Evolutionary conservation across 2,888 invertebrate species (phyloP).

Genomic region (Eudasyphora cyanicolor): DNA sequence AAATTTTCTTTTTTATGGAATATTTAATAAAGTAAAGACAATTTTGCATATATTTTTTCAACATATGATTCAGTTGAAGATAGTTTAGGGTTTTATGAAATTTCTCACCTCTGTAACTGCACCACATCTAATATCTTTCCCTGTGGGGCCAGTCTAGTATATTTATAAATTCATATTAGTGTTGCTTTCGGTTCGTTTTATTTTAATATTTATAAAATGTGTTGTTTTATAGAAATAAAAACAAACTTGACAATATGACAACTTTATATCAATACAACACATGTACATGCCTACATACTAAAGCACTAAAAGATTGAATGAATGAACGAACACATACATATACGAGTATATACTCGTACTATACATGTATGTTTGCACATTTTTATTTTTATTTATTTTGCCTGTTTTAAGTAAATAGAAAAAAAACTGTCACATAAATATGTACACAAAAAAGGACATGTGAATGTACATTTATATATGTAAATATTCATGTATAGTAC

Average conservation of each 20-base stretch:
- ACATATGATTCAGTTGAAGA: too few species aligned
- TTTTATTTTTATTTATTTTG: neutral
- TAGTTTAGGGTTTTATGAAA: too few species aligned
- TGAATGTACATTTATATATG: neutral
- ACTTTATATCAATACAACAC: slow-evolving; percentile 41
- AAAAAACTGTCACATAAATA: neutral
- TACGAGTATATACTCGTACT: neutral
- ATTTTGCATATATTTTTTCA: too few species aligned
- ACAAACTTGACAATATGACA: slow-evolving; percentile 43
- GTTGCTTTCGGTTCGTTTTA: neutral
- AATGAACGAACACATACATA: neutral
- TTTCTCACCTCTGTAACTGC: too few species aligned
- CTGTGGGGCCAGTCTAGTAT: too few species aligned
- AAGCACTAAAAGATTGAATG: too few species aligned
- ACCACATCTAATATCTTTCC: too few species aligned
- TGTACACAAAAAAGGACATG: neutral
- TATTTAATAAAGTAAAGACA: too few species aligned
- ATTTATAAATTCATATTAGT: too few species aligned
- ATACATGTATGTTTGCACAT: neutral
- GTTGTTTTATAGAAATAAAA: neutral
- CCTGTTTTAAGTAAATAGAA: neutral
- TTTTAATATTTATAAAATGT: neutral
- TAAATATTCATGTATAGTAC: too few species aligned
- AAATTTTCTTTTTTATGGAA: too few species aligned
- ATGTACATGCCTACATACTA: neutral